A percentile compares a stretch with the other conserved stretches of the same genome.
Conservation (phyloP, 2,888 invertebrate species). For the Hyppa rectilinea region DNA sequence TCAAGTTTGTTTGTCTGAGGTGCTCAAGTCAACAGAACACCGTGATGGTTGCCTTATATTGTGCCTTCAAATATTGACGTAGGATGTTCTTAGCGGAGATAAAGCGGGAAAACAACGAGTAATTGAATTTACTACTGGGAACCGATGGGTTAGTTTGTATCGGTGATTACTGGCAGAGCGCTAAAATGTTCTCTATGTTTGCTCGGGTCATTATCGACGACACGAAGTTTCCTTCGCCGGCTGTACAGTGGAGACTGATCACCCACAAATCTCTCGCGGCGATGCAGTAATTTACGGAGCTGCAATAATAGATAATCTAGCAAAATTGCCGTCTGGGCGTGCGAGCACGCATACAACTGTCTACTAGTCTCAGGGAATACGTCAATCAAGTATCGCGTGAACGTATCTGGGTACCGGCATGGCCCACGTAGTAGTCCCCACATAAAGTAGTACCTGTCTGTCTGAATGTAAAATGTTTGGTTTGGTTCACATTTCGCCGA, state of each 20-base stretch:
- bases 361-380: slow-evolving; percentile 23
- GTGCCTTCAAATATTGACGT: slow-evolving; percentile 84
- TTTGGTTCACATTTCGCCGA: slow-evolving; percentile 87
- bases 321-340: slow-evolving; percentile 79
- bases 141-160: slow-evolving; percentile 80
- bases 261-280: slow-evolving; percentile 67
- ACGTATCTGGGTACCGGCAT: slow-evolving; percentile 32
- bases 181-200: slow-evolving; percentile 84
- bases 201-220: slow-evolving; percentile 77
- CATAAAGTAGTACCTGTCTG: slow-evolving; percentile 78
- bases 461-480: slow-evolving; percentile 78
- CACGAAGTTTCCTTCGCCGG: slow-evolving; percentile 55
- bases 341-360: slow-evolving; percentile 69
- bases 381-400: slow-evolving; percentile 35
- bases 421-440: slow-evolving; percentile 39
- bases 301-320: slow-evolving; percentile 81
- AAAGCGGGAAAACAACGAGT: slow-evolving; percentile 81
- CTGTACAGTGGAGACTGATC: slow-evolving; percentile 19
- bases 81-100: slow-evolving; percentile 82
- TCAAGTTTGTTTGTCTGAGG: slow-evolving; percentile 67
- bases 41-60: slow-evolving; percentile 74
- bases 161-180: slow-evolving; percentile 79
- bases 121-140: slow-evolving; percentile 79
- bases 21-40: slow-evolving; percentile 68
- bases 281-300: slow-evolving; percentile 77